Base-by-base conservation (phyloP, 2,113 vertebrate genomes). In the Bagarius yarrelli region DNA sequence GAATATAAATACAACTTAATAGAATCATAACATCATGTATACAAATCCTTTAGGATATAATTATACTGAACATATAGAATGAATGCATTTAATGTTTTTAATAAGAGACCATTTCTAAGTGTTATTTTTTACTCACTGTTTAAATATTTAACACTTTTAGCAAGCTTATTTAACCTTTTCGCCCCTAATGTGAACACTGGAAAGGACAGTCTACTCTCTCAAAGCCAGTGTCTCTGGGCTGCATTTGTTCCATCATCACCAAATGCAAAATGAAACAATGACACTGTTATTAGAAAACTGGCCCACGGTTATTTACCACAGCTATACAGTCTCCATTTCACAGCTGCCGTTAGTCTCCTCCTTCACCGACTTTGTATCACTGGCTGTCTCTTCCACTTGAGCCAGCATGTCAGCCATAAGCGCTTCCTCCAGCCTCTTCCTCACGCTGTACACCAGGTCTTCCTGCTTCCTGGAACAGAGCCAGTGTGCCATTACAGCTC, bases 371-470 rank as follows among this genome's bases (percentile, higher is more conserved):
- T 93, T 91, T 0, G 90, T 90, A 0, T 95, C 95, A 6, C 90
- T 89, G 4, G 94, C 81, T 0, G 93, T 91, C 84, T 98, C 96
- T 87, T 98, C 95, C 40, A 97, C 94, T 0, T 98, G 95, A 32
- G 97, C 97, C 55, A 98, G 88, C 95, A 98, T 98, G 85, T 99
- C 97, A 0, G 96, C 97, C 94, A 98, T 96, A 59, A 99, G 94
- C 0, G 97, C 97, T 79, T 98, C 96, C 88, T 99, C 97, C 59
- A 99, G 93, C 86, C 95, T 94, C 91, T 97, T 95, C 76, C 97
- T 91, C 83, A 99, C 96, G 86, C 93, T 97, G 87, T 96, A 96
- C 56, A 98, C 97, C 88, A 98, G 91, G 83, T 98, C 97, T 81
- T 98, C 97, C 85, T 98, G 97, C 85, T 97, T 99, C 92, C 97